Conservation (phyloP, 2,113 vertebrate genomes). For the Monarcha castaneiventris region DNA sequence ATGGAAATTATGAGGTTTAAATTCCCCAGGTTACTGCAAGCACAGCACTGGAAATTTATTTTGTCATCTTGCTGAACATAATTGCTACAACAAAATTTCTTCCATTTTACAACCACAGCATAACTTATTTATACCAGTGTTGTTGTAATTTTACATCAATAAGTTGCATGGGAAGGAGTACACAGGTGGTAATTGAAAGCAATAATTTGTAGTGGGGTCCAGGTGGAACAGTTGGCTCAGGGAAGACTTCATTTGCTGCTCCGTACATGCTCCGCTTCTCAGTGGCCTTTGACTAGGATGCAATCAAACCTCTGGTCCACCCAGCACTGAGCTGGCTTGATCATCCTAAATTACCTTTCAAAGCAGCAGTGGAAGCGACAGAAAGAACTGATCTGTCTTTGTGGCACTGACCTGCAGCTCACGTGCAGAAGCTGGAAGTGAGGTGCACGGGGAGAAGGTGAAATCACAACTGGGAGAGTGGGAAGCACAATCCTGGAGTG, state of each 20-base stretch:
- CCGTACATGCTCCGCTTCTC: background rate
- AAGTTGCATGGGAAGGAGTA: slow-evolving; percentile 83
- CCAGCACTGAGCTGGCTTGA: background rate
- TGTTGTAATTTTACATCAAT: slow-evolving; percentile 86
- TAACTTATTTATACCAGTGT: slow-evolving; percentile 85
- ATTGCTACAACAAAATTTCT: slow-evolving; percentile 88
- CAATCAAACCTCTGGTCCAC: background rate
- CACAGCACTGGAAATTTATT: slow-evolving; percentile 84
- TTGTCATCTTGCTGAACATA: slow-evolving; percentile 87
- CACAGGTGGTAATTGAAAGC: slow-evolving; percentile 86
- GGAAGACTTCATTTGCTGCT: slow-evolving; percentile 54
- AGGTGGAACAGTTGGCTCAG: slow-evolving; percentile 76
- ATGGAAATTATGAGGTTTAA: slow-evolving; percentile 88
- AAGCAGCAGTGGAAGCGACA: background rate
- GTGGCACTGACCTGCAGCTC: background rate
- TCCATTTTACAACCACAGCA: slow-evolving; percentile 83
- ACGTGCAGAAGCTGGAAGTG: fast-evolving
- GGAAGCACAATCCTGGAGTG: background rate
- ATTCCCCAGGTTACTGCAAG: slow-evolving; percentile 86
- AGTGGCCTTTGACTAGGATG: background rate
- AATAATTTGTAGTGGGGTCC: slow-evolving; percentile 80
- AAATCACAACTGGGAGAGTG: background rate
- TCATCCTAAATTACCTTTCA: background rate
- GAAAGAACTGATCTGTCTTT: background rate
- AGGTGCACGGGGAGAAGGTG: background rate